phyloP scores from a whole-genome alignment of 2,888 invertebrate genomes.

The Napeogenes inachia region DNA sequence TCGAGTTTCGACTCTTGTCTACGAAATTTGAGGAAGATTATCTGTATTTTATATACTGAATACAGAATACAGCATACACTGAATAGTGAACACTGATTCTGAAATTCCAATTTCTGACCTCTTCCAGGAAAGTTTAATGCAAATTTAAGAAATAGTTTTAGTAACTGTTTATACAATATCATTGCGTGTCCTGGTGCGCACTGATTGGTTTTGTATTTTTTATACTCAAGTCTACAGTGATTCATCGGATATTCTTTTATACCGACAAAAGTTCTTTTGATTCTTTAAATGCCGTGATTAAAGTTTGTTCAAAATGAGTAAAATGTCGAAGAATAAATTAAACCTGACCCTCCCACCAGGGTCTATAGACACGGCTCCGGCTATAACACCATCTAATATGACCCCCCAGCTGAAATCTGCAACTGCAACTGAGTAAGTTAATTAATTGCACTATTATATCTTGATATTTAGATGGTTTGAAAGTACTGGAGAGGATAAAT shows the following conservation, averaged over 20 bases:
- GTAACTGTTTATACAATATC: neutral
- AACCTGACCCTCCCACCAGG: constrained; percentile 94
- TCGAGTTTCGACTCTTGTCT: too few relatives aligned
- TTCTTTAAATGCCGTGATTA: constrained; percentile 42
- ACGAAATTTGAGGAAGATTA: neutral
- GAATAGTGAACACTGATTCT: neutral
- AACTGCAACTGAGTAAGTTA: constrained; percentile 75
- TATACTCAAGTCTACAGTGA: constrained; percentile 21
- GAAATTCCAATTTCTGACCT: neutral
- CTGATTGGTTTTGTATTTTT: constrained; percentile 13
- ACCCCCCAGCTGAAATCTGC: constrained; percentile 78
- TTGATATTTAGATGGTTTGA: constrained; percentile 19
- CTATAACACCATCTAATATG: constrained; percentile 77
- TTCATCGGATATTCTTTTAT: constrained; percentile 18
- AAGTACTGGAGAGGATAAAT: neutral
- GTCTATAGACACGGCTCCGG: constrained; percentile 86
- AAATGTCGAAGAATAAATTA: constrained; percentile 94
- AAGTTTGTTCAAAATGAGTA: constrained; percentile 63
- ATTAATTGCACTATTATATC: constrained; percentile 10
- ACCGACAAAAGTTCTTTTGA: constrained; percentile 8
- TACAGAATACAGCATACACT: neutral
- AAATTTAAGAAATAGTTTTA: neutral
- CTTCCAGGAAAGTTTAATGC: neutral
- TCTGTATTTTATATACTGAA: neutral
- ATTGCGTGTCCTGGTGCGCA: neutral